Base-by-base conservation (phyloP, 2,113 vertebrate genomes). In the Oncorhynchus gorbuscha region DNA sequence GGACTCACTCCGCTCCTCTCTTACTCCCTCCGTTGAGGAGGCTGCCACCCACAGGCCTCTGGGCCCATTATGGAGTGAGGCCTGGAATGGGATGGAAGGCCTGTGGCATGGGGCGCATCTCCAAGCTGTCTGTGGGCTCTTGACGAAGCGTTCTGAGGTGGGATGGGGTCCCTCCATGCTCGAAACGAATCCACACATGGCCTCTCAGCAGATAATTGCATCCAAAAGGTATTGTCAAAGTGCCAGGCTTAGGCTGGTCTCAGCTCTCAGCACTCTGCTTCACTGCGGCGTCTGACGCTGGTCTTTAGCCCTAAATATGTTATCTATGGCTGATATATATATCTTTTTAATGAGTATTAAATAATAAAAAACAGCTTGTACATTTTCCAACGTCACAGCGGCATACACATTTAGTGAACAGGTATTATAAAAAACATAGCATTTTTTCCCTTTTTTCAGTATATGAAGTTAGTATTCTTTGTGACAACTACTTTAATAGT, bases 91-190 rank as follows among this genome's bases (percentile, higher is more conserved):
- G 83, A 82, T 76, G 67, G 79, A 82, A 75, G 84, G 73, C 71
- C 76, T 87, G 90, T 72, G 87, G 87, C 68, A 32, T 32, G 71
- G 80, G 86, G 85, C 79, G 35, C 24, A 16, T n/a, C 76, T 87
- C 85, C 85, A 86, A 90, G 84, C 79, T 85, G 84, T 85, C 83
- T 82, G 82, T 76, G 76, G 80, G 84, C 84, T 86, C 75, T 76
- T 87, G 84, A 84, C 84, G 81, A 84, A 86, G 80, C 79, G 67
- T 55, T 80, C 73, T 78, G 84, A 83, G 84, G 84, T 84, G 80
- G 81, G 78, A 85, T 71, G 72, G 49, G 64, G 71, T 77, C 66
- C 67, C 70, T 73, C 74, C 72, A 30, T 71, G 72, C 61, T 73
- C 77, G 66, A 79, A 85, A 79, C 77, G 62, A 72, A 64, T n/a